A percentile compares a stretch with the other conserved stretches of the same genome.
Conservation (phyloP, 2,888 invertebrate genomes). For the Frankliniella intonsa region DNA sequence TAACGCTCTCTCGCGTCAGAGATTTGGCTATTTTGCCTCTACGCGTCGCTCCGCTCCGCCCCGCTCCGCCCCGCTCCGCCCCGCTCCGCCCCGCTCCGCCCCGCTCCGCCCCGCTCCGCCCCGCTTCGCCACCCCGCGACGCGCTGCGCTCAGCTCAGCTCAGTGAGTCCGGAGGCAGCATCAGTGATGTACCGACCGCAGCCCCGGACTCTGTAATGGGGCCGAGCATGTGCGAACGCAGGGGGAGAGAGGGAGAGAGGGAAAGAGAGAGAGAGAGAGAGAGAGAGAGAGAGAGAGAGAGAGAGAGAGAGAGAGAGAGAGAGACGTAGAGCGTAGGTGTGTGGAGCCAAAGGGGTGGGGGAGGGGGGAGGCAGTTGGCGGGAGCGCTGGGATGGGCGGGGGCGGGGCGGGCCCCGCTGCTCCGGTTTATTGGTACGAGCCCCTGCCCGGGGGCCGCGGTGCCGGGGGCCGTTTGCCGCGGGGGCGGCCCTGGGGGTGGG, state of each 20-base stretch:
- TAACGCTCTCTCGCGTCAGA: neutral
- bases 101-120: neutral
- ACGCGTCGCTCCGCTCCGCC: neutral
- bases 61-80: neutral
- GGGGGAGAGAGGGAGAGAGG: neutral
- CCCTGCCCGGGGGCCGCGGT: too few relatives aligned
- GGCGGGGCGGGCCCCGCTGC: too few relatives aligned
- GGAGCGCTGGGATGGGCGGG: too few relatives aligned
- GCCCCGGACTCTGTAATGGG: neutral
- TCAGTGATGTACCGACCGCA: neutral
- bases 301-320: too few relatives aligned
- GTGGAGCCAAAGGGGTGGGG: too few relatives aligned
- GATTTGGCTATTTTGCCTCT: neutral
- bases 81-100: neutral
- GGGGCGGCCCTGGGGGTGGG: too few relatives aligned
- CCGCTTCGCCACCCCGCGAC: neutral
- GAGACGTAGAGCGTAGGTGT: too few relatives aligned
- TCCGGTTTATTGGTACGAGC: too few relatives aligned
- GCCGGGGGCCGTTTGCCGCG: too few relatives aligned
- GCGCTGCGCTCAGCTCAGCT: neutral
- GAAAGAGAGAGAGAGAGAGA: too few relatives aligned
- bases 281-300: too few relatives aligned
- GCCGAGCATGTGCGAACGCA: neutral
- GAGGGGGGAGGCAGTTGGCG: too few relatives aligned
- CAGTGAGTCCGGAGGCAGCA: neutral